Evolutionary conservation across 2,888 invertebrate species (phyloP).

Genomic region (Piscicola geometra): DNA sequence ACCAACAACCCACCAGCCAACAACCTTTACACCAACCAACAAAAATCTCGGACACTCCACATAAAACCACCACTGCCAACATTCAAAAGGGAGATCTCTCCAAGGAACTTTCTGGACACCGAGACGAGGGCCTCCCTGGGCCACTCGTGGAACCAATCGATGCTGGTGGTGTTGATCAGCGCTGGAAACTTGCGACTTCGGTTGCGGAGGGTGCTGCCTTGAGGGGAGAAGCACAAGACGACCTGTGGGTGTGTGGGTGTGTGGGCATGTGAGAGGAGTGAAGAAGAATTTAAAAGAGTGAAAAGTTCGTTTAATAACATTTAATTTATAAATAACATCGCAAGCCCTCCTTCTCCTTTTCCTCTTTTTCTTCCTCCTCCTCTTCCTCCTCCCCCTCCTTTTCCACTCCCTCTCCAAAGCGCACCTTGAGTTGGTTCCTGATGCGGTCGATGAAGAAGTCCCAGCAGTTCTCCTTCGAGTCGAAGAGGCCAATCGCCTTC

Average conservation of each 20-base stretch:
- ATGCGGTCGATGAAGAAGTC: slow-evolving; percentile 94
- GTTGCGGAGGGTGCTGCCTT: slow-evolving; percentile 84
- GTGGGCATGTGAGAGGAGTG: too few species aligned
- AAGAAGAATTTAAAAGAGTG: neutral
- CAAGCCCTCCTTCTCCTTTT: neutral
- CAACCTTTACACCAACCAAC: neutral
- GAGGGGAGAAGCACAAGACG: slow-evolving; percentile 91
- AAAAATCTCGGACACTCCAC: neutral
- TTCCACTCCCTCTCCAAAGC: neutral
- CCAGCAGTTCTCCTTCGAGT: slow-evolving; percentile 93
- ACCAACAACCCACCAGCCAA: neutral
- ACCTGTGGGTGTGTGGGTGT: too few species aligned
- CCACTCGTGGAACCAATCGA: slow-evolving; percentile 99
- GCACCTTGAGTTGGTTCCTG: slow-evolving; percentile 64
- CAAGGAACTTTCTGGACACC: slow-evolving; percentile 81
- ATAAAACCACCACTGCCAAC: slow-evolving; percentile 58
- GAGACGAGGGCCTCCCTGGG: slow-evolving; percentile 92
- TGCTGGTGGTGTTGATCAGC: slow-evolving; percentile 85
- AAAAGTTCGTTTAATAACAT: neutral
- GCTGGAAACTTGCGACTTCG: slow-evolving; percentile 92
- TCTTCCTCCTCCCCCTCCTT: neutral
- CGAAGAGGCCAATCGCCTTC: slow-evolving; percentile 74
- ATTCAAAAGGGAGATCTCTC: slow-evolving; percentile 72
- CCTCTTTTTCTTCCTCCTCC: neutral
- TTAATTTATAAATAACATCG: neutral